These are phyloP conservation scores for Amiota communis DNA, from an alignment of 2,888 invertebrate genomes.

Conservation along the genomic window DNA sequence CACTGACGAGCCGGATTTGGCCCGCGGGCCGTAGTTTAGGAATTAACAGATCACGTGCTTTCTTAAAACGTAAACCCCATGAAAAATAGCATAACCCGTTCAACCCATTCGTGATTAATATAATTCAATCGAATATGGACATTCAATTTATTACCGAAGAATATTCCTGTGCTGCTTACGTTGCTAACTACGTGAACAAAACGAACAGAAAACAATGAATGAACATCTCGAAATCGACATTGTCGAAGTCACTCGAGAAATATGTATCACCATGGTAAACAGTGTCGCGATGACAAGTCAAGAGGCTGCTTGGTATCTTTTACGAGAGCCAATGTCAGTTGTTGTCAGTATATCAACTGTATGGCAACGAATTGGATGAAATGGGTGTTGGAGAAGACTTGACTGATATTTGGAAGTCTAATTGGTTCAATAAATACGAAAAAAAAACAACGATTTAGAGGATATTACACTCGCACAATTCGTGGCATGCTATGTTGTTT, in stretches of 20 bases:
- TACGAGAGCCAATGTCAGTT: slow-evolving; percentile 71
- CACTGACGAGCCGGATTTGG: too few relatives aligned
- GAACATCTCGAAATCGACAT: background rate
- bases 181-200: too few relatives aligned
- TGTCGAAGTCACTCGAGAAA: background rate
- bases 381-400: slow-evolving; percentile 31
- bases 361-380: slow-evolving; percentile 68
- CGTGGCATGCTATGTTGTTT: slow-evolving; percentile 47
- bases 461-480: slow-evolving; percentile 60
- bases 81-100: too few relatives aligned
- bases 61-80: too few relatives aligned
- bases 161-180: too few relatives aligned
- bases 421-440: slow-evolving; percentile 65
- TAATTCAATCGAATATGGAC: too few relatives aligned
- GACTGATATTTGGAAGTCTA: slow-evolving; percentile 40
- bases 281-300: slow-evolving; percentile 61
- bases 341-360: slow-evolving; percentile 68
- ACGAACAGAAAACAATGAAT: background rate
- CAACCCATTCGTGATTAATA: too few relatives aligned
- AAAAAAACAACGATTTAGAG: slow-evolving; percentile 56
- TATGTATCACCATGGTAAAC: slow-evolving; percentile 63
- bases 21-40: too few relatives aligned
- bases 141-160: too few relatives aligned
- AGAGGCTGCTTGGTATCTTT: slow-evolving; percentile 61
- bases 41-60: too few relatives aligned